Evolutionary conservation across 2,888 invertebrate genomes (phyloP).

Genomic region (Oxytorus armatus): DNA sequence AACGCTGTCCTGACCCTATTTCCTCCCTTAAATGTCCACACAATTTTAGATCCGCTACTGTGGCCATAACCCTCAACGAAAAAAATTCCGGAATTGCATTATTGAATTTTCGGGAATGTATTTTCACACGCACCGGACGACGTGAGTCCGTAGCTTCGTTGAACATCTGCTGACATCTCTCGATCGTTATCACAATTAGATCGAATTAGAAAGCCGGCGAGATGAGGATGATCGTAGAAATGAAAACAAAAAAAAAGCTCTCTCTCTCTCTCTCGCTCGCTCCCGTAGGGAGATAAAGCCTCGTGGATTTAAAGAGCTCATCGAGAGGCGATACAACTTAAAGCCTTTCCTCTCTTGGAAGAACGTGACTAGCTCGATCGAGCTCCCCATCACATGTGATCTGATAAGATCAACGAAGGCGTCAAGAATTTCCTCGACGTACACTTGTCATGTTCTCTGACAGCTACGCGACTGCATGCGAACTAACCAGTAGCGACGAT

Average conservation of each 20-base stretch:
- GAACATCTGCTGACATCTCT: slow-evolving; percentile 45
- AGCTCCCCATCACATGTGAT: slow-evolving; percentile 11
- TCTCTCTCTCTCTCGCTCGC: slow-evolving; percentile 12
- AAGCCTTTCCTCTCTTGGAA: not conserved
- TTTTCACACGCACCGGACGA: slow-evolving; percentile 20
- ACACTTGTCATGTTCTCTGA: slow-evolving; percentile 1
- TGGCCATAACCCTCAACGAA: too few relatives aligned
- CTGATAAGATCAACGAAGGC: slow-evolving; percentile 49
- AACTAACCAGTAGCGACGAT: not conserved
- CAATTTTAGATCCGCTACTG: too few relatives aligned
- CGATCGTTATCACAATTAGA: slow-evolving; percentile 50
- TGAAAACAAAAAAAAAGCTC: slow-evolving; percentile 5
- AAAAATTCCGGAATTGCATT: not conserved
- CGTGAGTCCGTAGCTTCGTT: not conserved
- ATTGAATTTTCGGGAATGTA: slow-evolving; percentile 33
- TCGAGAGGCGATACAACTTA: not conserved
- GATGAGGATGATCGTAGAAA: slow-evolving; percentile 28
- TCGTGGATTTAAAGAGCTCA: slow-evolving; percentile 12
- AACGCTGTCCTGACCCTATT: too few relatives aligned
- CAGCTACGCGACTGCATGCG: not conserved
- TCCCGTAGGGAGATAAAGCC: not conserved
- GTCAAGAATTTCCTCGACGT: slow-evolving; percentile 33
- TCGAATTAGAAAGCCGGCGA: slow-evolving; percentile 43
- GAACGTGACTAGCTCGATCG: slow-evolving; percentile 39
- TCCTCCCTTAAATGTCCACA: too few relatives aligned